These are phyloP conservation scores for Drosophila testacea DNA, from an alignment of 2,888 invertebrate genomes.

Conservation along the genomic window DNA sequence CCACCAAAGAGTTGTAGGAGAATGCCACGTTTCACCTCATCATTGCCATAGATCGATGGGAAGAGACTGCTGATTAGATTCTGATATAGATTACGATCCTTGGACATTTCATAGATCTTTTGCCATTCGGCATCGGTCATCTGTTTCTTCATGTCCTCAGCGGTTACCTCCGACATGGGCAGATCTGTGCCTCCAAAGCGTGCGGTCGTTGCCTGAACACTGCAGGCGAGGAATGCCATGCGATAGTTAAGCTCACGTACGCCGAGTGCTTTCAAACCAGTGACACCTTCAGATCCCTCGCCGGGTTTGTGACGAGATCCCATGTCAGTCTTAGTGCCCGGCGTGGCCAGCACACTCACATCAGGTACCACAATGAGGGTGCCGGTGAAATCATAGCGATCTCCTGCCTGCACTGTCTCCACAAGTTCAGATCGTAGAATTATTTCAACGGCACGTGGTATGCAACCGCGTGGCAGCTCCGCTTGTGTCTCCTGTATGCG, in stretches of 20 bases:
- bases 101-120: conserved; percentile 98
- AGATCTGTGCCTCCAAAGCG: conserved; percentile 95
- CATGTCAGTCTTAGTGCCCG: conserved; percentile 94
- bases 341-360: conserved; percentile 93
- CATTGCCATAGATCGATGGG: conserved; percentile 98
- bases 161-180: conserved; percentile 94
- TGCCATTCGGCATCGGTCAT: conserved; percentile 98
- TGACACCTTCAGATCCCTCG: conserved; percentile 93
- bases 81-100: conserved; percentile 94
- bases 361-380: conserved; percentile 99
- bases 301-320: conserved; percentile 90
- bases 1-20: conserved; percentile 98
- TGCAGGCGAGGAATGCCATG: conserved; percentile 97
- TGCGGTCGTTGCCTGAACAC: conserved; percentile 93
- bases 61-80: conserved; percentile 97
- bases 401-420: conserved; percentile 93
- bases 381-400: conserved; percentile 96
- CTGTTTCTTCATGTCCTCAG: conserved; percentile 96
- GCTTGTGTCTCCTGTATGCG: conserved; percentile 99
- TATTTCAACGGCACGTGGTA: conserved; percentile 98
- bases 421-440: conserved; percentile 98
- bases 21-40: conserved; percentile 97
- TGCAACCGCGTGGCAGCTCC: conserved; percentile 97
- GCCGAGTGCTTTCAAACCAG: conserved; percentile 92
- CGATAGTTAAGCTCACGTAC: conserved; percentile 93